Evolutionary conservation across 2,113 vertebrate genomes (phyloP).

Genomic region (Motacilla tschutschensis): DNA sequence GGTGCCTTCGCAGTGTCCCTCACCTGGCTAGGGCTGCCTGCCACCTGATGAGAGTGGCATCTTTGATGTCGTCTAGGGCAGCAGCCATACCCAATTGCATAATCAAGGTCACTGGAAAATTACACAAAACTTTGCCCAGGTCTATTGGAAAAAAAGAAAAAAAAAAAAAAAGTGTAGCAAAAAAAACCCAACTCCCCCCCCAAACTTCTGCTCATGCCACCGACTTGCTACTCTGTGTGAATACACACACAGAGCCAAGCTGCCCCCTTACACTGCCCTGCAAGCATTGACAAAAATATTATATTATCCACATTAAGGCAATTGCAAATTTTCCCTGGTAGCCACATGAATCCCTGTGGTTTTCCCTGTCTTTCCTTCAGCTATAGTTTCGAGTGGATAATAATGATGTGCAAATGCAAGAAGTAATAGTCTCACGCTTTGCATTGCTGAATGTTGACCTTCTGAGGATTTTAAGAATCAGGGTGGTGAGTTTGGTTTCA

Average conservation of each 20-base stretch:
- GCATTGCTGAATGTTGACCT: neutral
- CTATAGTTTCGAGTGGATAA: neutral
- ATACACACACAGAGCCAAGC: neutral
- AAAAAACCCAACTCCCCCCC: no score
- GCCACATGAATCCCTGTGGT: neutral
- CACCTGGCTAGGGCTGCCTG: neutral
- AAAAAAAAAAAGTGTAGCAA: neutral
- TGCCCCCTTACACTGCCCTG: neutral
- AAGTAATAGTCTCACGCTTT: neutral
- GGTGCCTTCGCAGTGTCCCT: neutral
- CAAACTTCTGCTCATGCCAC: neutral
- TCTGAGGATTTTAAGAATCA: neutral
- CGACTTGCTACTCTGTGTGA: neutral
- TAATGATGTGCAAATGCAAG: neutral
- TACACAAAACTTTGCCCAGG: slow-evolving; percentile 63
- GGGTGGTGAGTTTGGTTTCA: neutral
- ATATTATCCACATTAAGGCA: neutral
- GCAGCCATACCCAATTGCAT: slow-evolving; percentile 45
- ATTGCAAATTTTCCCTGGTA: neutral
- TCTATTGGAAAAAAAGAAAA: neutral
- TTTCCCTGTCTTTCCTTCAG: neutral
- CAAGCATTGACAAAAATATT: neutral
- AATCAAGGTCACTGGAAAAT: slow-evolving; percentile 68
- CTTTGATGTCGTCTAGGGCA: slow-evolving; percentile 45
- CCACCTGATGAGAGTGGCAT: slow-evolving; percentile 22